Percentiles rank a stretch among this genome's conserved stretches.
Conservation (phyloP, 2,888 invertebrate genomes). For the Hyppa rectilinea region DNA sequence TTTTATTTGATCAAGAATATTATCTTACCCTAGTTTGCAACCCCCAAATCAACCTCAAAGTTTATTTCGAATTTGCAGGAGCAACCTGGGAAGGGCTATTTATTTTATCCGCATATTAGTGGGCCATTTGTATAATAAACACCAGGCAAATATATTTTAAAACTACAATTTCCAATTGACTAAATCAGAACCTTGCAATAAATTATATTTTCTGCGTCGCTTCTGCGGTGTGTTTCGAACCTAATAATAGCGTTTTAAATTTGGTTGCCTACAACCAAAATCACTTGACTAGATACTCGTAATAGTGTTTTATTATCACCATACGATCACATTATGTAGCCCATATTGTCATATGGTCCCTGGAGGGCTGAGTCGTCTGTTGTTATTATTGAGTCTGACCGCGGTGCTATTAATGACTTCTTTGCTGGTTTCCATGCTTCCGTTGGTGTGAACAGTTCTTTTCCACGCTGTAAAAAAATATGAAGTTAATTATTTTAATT, state of each 20-base stretch:
- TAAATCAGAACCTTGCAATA: conserved; percentile 3
- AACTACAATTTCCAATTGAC: not conserved
- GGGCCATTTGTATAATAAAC: not conserved
- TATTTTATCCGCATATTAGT: not conserved
- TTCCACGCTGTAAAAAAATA: conserved; percentile 84
- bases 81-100: not conserved
- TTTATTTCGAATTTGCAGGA: not conserved
- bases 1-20: not conserved
- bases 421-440: conserved; percentile 87
- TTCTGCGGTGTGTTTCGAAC: conserved; percentile 30
- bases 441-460: conserved; percentile 87
- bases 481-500: not conserved
- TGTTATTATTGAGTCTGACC: conserved; percentile 73
- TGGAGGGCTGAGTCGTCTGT: conserved; percentile 62
- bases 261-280: conserved; percentile 46
- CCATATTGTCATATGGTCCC: conserved; percentile 77
- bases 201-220: conserved; percentile 19
- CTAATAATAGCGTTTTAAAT: conserved; percentile 41
- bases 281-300: conserved; percentile 71
- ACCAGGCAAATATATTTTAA: not conserved
- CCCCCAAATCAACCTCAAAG: not conserved
- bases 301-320: conserved; percentile 32
- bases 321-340: conserved; percentile 73
- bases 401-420: conserved; percentile 58
- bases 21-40: no score